Conservation (phyloP, 2,888 invertebrate species). For the Dione vanillae region DNA sequence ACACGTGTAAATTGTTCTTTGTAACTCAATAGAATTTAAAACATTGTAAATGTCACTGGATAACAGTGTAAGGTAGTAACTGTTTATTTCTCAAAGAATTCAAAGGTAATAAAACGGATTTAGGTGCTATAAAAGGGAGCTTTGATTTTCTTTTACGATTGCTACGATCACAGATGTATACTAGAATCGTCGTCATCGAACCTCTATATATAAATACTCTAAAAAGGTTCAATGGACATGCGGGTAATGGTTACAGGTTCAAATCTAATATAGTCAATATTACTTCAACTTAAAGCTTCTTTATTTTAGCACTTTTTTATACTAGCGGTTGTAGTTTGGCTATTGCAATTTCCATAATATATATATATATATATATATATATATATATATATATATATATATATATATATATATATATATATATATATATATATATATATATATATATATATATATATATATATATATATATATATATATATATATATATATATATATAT, state of each 20-base stretch:
- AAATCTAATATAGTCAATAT: not conserved
- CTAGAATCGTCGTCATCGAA: not conserved
- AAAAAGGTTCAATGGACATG: not conserved
- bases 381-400: too few species aligned
- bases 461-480: too few species aligned
- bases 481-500: too few species aligned
- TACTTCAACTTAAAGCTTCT: not conserved
- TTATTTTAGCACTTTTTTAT: too few species aligned
- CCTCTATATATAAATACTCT: not conserved
- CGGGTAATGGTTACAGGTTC: not conserved
- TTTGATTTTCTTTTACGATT: conserved; percentile 38
- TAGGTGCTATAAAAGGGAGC: conserved; percentile 38
- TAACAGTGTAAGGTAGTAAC: conserved; percentile 28
- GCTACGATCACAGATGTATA: conserved; percentile 26
- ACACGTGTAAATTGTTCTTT: too few species aligned
- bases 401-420: too few species aligned
- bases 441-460: too few species aligned
- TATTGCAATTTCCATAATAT: too few species aligned
- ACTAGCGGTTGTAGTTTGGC: too few species aligned
- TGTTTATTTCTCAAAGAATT: conserved; percentile 35
- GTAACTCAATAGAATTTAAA: conserved; percentile 26
- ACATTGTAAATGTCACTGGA: conserved; percentile 27
- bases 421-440: too few species aligned
- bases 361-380: too few species aligned
- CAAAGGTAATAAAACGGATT: conserved; percentile 27